Base-by-base conservation (phyloP, 2,888 invertebrate species). In the Eueremaeus valkanovi region DNA sequence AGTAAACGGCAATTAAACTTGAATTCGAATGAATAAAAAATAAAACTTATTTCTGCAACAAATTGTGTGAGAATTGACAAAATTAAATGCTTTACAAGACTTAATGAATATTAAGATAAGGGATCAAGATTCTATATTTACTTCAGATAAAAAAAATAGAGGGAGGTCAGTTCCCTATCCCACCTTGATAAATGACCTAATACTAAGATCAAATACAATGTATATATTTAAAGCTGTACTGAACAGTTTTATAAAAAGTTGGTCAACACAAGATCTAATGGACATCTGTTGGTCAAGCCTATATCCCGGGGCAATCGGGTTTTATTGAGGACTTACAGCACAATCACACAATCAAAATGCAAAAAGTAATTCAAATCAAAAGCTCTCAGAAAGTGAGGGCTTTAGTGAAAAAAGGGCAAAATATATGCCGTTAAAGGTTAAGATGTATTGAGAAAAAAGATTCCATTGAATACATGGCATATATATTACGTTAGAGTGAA, bases 271-370 rank as follows among this genome's bases (percentile, higher is more conserved):
- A 63, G 31, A 63, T 11, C 36, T 36, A 16, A 16, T 18, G 63
- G 63, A 63, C 63, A 63, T 63, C 63, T 63, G 63, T 33, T 33
- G 63, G 63, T 63, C 63, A 63, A 63, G 63, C 63, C 33, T 63
- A 31, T 63, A 63, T 31, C 63, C 63, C 27, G 6, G 18, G 18
- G 63, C 63, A 33, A 33, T 31, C 29, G 3, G 33, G 13, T 63
- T 63, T 63, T 16, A 31, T 63, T 31, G 63, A 63, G 5, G 58
- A 63, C 63, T 63, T 63, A 63, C 33, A 8, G 33, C 31, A 63
- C 63, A 63, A 63, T 63, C 63, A 63, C 63, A 58, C 58, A 58
- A 58, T 58, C 58, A 58, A 29, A 51, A 58, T 24, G 27, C 58
- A 58, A 58, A 58, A 24, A 51, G 9, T 21, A 51, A 11, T 51